These are phyloP conservation scores for Euzophera pinguis DNA, from an alignment of 2,888 invertebrate genomes.

Conservation along the genomic window DNA sequence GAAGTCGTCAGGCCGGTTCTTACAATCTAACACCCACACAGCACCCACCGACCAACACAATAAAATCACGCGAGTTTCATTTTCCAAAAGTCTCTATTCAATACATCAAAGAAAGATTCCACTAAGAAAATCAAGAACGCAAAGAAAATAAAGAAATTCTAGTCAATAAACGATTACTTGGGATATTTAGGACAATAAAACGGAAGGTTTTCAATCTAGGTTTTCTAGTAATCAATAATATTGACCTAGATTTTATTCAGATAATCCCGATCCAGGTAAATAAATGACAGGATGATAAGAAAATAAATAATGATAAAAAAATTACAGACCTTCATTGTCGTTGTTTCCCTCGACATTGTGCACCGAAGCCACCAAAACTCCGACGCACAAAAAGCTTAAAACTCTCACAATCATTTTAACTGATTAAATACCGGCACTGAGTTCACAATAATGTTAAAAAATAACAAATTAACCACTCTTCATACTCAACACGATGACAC, in stretches of 20 bases:
- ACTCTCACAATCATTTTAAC: constrained; percentile 79
- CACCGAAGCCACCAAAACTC: constrained; percentile 72
- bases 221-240: constrained; percentile 1
- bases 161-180: background rate
- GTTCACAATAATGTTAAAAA: constrained; percentile 69
- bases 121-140: background rate
- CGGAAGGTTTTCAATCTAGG: constrained; percentile 1
- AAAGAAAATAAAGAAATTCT: background rate
- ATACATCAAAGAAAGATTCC: background rate
- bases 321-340: constrained; percentile 75
- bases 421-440: constrained; percentile 58
- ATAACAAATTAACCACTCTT: constrained; percentile 70
- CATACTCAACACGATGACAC: constrained; percentile 71
- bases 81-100: constrained; percentile 26
- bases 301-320: constrained; percentile 52
- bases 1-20: constrained; percentile 66
- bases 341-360: constrained; percentile 67
- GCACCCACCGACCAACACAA: constrained; percentile 39
- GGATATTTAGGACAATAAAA: background rate
- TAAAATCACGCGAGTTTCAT: constrained; percentile 30
- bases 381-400: constrained; percentile 71
- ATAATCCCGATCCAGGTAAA: constrained; percentile 12
- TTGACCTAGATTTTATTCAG: background rate
- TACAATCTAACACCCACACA: constrained; percentile 62
- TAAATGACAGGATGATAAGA: constrained; percentile 32